A percentile compares a stretch with the other conserved stretches of the same genome.
phyloP scores from a whole-genome alignment of 92 coral and sea anemone genomes.

The Umimayanthus kanabou region DNA sequence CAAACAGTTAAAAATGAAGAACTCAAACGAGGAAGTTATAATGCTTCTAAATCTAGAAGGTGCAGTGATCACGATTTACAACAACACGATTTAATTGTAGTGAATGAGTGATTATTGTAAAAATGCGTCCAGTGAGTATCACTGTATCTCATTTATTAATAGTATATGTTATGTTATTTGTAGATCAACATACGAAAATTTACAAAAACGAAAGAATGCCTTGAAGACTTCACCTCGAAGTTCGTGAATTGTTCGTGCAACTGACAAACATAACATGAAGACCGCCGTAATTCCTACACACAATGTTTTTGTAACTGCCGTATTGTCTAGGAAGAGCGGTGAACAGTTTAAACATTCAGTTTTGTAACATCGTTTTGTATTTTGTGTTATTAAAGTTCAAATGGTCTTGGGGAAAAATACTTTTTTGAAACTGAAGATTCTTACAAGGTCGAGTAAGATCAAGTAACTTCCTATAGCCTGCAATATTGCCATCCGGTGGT shows the following conservation, averaged over 20 bases:
- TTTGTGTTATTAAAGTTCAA: neutral
- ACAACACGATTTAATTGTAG: too few species aligned
- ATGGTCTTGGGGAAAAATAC: neutral
- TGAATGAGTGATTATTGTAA: too few species aligned
- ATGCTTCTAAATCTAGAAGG: neutral
- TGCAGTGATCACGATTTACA: neutral
- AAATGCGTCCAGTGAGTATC: too few species aligned
- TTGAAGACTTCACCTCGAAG: too few species aligned
- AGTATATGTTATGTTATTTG: too few species aligned
- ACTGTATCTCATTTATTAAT: too few species aligned
- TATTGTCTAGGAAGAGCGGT: neutral
- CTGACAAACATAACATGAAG: too few species aligned
- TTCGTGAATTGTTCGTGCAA: too few species aligned
- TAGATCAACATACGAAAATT: too few species aligned
- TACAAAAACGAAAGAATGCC: too few species aligned
- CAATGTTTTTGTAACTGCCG: too few species aligned
- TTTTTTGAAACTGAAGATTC: too few species aligned
- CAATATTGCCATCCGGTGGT: neutral
- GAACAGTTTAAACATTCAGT: neutral
- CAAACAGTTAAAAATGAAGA: neutral
- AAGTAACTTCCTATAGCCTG: neutral
- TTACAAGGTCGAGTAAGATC: neutral
- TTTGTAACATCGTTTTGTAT: neutral
- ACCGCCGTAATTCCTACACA: neutral
- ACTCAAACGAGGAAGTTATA: neutral